Base-by-base conservation (phyloP, 2,113 vertebrate genomes). In the Carassius auratus region DNA sequence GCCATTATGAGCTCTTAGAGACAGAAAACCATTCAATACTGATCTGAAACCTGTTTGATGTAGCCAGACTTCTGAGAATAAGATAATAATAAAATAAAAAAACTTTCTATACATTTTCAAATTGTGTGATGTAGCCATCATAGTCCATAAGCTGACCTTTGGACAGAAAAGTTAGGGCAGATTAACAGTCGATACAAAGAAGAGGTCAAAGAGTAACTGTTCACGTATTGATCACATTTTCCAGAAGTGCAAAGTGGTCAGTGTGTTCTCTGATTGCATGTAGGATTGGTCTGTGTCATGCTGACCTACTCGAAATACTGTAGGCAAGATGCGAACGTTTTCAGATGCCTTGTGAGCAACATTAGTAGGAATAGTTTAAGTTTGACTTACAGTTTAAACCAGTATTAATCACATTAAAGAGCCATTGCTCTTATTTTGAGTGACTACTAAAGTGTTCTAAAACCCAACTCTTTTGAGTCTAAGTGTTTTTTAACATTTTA, bases 201-300 rank as follows among this genome's bases (percentile, higher is more conserved):
- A 30, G 26, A n/a, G 36, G 85, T 82, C 81, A 86, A 86, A 86
- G 71, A 57, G 33, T 83, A 86, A 86, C 69, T 33, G 9, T 75
- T 12, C 69, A 50, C 14, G n/a, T 73, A 45, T 69, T 82, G 45
- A 82, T 69, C 10, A 52, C 26, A 55, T 48, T 68, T 81, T 68
- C 45, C 42, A 81, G n/a, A 81, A 48, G 21, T 66, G 61, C 61
- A 81, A 26, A 66, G 62, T 4, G 17, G 4, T 8, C 30, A 57
- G 3, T 36, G 21, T 77, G 52, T 36, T 57, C 14, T 30, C 14
- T 48, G 68, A 52, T 82, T 82, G 64, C 23, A 23, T 33, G 23
- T 30, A 33, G n/a, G 21, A 14, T 42, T 79, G 36, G 30, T 38
- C 8, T 61, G 12, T 38, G 19, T 19, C 19, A 61, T 19, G 50